Conservation (phyloP, 2,797 vertebrate genomes). For the Hypotaenidia philippensis region DNA sequence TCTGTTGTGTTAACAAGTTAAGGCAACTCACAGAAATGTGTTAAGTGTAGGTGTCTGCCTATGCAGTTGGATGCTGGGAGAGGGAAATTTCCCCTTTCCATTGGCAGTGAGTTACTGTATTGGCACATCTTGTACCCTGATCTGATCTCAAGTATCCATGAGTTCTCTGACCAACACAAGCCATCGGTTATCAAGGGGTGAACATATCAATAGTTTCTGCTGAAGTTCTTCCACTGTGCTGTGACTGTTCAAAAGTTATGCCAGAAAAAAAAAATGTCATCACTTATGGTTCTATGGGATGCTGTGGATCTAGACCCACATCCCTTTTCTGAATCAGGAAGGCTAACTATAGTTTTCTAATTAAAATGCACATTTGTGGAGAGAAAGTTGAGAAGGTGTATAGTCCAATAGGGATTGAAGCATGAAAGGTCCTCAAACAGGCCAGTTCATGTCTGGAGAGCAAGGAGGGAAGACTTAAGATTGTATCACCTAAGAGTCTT, state of each 20-base stretch:
- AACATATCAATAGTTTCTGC: not conserved
- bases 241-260: not conserved
- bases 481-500: not conserved
- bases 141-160: not conserved
- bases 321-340: not conserved
- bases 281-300: not conserved
- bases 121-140: not conserved
- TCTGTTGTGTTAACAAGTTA: not conserved
- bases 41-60: not conserved
- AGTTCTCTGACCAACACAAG: not conserved
- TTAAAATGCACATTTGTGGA: not conserved
- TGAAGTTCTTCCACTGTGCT: not conserved
- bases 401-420: not conserved
- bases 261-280: not conserved
- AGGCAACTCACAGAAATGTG: not conserved
- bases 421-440: not conserved
- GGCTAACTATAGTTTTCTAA: not conserved
- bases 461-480: not conserved
- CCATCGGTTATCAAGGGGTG: not conserved
- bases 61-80: not conserved
- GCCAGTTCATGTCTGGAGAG: not conserved
- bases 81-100: not conserved
- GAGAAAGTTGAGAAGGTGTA: not conserved
- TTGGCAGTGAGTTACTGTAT: not conserved
- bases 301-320: not conserved